Percentiles rank a stretch among this genome's conserved stretches.
Evolutionary conservation across 2,888 invertebrate genomes (phyloP).

Genomic region (Galerucella pusilla): DNA sequence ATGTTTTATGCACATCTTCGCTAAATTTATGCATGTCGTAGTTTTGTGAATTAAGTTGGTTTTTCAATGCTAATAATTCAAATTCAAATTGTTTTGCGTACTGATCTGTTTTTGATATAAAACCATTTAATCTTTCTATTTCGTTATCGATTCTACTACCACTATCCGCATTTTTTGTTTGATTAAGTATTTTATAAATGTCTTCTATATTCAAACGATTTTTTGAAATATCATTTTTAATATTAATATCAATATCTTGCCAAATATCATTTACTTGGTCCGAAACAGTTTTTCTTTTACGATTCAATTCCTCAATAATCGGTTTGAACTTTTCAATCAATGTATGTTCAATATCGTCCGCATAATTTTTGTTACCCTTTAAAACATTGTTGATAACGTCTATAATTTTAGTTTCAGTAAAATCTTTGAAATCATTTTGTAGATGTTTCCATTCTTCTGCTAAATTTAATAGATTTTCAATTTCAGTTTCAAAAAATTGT

Average conservation of each 20-base stretch:
- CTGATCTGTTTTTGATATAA: neutral
- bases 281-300: neutral
- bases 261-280: neutral
- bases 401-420: neutral
- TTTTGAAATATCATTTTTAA: neutral
- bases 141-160: neutral
- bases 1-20: neutral
- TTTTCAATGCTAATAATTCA: neutral
- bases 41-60: neutral
- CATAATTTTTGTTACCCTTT: neutral
- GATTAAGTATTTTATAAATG: neutral
- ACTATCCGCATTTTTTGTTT: neutral
- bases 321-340: neutral
- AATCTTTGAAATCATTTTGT: neutral
- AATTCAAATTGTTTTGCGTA: neutral
- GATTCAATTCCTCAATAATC: neutral
- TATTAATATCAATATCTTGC: neutral
- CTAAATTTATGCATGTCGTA: neutral
- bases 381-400: neutral
- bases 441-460: neutral
- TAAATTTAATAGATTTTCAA: neutral
- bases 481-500: neutral
- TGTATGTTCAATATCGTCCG: neutral
- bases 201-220: neutral
- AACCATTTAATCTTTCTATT: neutral